A percentile compares a stretch with the other conserved stretches of the same genome.
Evolutionary conservation across 2,888 invertebrate genomes (phyloP).

Genomic region (Cerastis rubricosa): DNA sequence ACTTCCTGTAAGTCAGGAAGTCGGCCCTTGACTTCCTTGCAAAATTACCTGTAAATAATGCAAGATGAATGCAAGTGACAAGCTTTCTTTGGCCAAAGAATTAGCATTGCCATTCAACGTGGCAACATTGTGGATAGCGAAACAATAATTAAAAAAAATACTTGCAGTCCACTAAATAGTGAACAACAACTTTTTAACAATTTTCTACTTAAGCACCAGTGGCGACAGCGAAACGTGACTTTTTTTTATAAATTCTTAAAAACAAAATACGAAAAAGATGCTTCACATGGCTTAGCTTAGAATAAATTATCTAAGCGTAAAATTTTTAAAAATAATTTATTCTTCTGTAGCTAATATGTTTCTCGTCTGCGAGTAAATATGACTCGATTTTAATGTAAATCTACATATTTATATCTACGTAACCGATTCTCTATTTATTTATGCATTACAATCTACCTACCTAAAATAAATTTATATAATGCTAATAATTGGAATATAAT

Average conservation of each 20-base stretch:
- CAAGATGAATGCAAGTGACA: background rate
- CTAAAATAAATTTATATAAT: no score
- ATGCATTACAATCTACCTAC: no score
- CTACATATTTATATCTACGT: constrained; percentile 42
- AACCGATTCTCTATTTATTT: constrained; percentile 31
- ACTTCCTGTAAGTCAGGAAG: background rate
- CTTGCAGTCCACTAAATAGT: no score
- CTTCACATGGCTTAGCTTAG: constrained; percentile 4
- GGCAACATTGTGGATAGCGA: no score
- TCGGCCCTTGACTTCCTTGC: background rate
- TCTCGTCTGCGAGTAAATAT: constrained; percentile 34
- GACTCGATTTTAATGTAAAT: constrained; percentile 31
- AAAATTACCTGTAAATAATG: background rate
- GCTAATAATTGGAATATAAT: no score
- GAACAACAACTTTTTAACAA: no score
- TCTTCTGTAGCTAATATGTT: constrained; percentile 14
- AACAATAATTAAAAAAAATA: no score
- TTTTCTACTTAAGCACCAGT: no score
- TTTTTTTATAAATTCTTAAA: background rate
- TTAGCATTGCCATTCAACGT: no score
- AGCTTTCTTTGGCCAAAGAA: background rate
- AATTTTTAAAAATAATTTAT: constrained; percentile 29
- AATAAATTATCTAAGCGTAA: constrained; percentile 32
- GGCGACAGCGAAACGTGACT: no score
- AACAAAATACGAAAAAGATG: constrained; percentile 19